Base-by-base conservation (phyloP, 1,140 invertebrate genomes). In the Aphis craccivora region DNA sequence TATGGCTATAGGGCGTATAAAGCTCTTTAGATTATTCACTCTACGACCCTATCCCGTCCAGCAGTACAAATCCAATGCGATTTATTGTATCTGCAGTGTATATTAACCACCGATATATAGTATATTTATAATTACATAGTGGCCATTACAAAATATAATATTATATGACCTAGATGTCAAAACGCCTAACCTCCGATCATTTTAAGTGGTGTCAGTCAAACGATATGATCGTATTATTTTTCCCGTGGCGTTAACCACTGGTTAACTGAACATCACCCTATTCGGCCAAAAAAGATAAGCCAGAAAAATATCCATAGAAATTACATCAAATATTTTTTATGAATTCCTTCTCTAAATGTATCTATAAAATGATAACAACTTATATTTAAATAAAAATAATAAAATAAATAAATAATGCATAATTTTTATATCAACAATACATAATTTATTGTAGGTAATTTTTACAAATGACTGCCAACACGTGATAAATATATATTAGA, bases 21-120 rank as follows among this genome's bases (percentile, higher is more conserved):
- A 76, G 60, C 30, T 76, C 60, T 76, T n/a, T n/a, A 76, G 60
- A 76, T 76, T 76, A 35, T 76, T 76, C 60, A 76, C 60, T 76
- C 60, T 1, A n/a, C n/a, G n/a, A 76, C n/a, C 60, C 60, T 6
- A 67, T 76, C 60, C n/a, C n/a, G n/a, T 14, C 60, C n/a, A 76
- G 14, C 30, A 76, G n/a, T n/a, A 76, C n/a, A 76, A 76, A 76
- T 35, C n/a, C 60, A n/a, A 76, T 76, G 60, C 60, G 30, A 76
- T 76, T 76, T 76, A 76, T 76, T 14, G 60, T 76, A 76, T 76
- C 60, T n/a, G n/a, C 60, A 76, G 30, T n/a, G n/a, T n/a, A 20
- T 76, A 76, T n/a, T 76, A 6, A 76, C 60, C 60, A 76, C n/a
- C 14, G 14, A 76, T n/a, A n/a, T 76, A 76, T 14, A n/a, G 30